Conservation (phyloP, 1,140 invertebrate species). For the Zaprionus davidi region DNA sequence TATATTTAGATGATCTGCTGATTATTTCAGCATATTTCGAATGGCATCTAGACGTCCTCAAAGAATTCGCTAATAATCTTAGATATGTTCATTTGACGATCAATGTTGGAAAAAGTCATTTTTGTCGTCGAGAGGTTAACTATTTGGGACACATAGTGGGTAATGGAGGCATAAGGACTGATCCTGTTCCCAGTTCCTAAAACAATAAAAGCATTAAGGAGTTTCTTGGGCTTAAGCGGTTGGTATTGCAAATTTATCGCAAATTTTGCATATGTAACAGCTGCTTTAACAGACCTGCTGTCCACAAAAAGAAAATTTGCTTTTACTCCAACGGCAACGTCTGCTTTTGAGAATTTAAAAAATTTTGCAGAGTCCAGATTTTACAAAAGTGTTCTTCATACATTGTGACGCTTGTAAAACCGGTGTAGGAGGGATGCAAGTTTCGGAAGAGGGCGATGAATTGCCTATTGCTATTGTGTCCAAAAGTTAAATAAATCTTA, state of each 20-base stretch:
- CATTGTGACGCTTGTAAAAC: constrained; percentile 33
- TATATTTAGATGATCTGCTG: too few species aligned
- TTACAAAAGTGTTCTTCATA: constrained; percentile 1
- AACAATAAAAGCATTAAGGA: not conserved
- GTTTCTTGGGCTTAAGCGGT: not conserved
- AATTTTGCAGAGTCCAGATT: constrained; percentile 1
- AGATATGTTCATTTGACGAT: too few species aligned
- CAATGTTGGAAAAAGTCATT: too few species aligned
- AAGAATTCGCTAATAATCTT: too few species aligned
- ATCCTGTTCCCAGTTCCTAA: not conserved
- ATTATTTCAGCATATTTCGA: too few species aligned
- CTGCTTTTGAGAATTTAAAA: too few species aligned
- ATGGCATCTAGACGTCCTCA: too few species aligned
- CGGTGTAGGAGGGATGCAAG: constrained; percentile 10
- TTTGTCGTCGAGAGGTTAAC: too few species aligned
- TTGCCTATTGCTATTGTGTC: constrained; percentile 10
- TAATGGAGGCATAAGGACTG: not conserved
- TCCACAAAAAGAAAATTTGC: not conserved
- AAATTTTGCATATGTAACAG: not conserved
- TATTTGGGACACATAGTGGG: too few species aligned
- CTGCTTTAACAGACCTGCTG: not conserved
- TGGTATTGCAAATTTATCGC: too few species aligned
- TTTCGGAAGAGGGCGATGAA: constrained; percentile 5
- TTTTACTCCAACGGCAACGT: too few species aligned
- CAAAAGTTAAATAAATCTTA: constrained; percentile 22